Conservation (phyloP, 1,140 invertebrate genomes). For the Bombus picipes region DNA sequence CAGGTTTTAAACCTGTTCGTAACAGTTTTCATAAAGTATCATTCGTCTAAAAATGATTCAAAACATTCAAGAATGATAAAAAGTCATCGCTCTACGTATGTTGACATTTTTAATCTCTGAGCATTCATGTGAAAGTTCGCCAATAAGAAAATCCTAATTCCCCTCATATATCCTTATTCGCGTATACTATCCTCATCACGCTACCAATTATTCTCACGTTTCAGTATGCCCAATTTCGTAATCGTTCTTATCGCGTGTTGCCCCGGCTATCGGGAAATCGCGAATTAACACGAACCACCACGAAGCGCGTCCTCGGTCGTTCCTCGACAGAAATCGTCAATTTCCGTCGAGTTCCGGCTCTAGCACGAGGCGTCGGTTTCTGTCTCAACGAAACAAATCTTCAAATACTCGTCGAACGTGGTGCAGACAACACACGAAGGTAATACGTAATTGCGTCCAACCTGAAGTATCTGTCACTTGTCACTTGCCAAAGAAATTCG, state of each 20-base stretch:
- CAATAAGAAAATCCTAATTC: not conserved
- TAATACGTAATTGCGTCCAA: not conserved
- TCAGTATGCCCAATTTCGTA: not conserved
- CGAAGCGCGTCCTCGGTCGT: not conserved
- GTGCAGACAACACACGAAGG: not conserved
- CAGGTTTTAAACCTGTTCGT: not conserved
- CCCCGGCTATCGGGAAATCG: constrained; percentile 26
- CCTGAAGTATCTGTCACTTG: not conserved
- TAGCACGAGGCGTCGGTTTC: not conserved
- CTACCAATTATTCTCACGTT: constrained; percentile 13
- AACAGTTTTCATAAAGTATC: not conserved
- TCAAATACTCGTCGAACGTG: constrained; percentile 25
- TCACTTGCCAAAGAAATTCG: not conserved
- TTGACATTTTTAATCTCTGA: not conserved
- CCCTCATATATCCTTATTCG: not conserved
- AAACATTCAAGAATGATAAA: not conserved
- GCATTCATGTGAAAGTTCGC: not conserved
- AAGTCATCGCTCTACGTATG: not conserved
- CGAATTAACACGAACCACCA: constrained; percentile 16
- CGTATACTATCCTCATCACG: not conserved
- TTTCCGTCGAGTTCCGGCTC: constrained; percentile 28
- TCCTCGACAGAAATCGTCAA: constrained; percentile 43
- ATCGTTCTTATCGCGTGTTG: constrained; percentile 38
- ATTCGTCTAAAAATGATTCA: not conserved
- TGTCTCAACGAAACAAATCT: not conserved